Conservation (phyloP, 1,140 invertebrate species). For the Drosophila pachea region DNA sequence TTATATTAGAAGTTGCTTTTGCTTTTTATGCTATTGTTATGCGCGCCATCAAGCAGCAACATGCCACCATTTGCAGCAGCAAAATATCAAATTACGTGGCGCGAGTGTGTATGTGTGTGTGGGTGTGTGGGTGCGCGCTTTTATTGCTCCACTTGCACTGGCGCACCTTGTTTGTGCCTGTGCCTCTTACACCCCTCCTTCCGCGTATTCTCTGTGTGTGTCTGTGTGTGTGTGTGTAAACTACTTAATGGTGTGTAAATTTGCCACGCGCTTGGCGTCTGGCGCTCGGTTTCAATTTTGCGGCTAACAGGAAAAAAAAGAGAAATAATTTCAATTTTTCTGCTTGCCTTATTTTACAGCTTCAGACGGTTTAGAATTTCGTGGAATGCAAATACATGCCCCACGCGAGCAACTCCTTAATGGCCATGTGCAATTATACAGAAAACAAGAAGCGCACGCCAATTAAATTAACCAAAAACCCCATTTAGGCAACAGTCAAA, state of each 20-base stretch:
- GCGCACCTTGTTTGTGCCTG: constrained; percentile 48
- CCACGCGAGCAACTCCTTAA: constrained; percentile 33
- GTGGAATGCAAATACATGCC: constrained; percentile 50
- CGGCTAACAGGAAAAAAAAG: constrained; percentile 65
- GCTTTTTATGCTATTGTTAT: constrained; percentile 42
- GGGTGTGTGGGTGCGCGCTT: constrained; percentile 34
- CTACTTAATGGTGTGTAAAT: constrained; percentile 78
- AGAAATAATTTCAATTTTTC: constrained; percentile 67
- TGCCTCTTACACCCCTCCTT: constrained; percentile 4
- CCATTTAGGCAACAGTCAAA: constrained; percentile 32
- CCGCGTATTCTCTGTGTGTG: constrained; percentile 3
- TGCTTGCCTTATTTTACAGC: constrained; percentile 14
- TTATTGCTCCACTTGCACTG: constrained; percentile 55
- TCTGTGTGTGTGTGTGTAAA: constrained; percentile 61
- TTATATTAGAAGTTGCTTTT: constrained; percentile 61
- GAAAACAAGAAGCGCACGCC: constrained; percentile 43
- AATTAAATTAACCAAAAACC: constrained; percentile 60
- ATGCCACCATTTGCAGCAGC: constrained; percentile 64
- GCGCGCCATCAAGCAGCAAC: constrained; percentile 57
- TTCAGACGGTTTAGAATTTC: constrained; percentile 38
- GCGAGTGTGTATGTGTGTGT: constrained; percentile 9
- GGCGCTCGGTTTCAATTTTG: constrained; percentile 73
- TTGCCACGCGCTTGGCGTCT: constrained; percentile 61
- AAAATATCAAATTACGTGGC: constrained; percentile 70
- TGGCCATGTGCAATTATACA: constrained; percentile 41